Evolutionary conservation across 2,888 invertebrate species (phyloP).

Genomic region (Dorcus parallelipipedus): DNA sequence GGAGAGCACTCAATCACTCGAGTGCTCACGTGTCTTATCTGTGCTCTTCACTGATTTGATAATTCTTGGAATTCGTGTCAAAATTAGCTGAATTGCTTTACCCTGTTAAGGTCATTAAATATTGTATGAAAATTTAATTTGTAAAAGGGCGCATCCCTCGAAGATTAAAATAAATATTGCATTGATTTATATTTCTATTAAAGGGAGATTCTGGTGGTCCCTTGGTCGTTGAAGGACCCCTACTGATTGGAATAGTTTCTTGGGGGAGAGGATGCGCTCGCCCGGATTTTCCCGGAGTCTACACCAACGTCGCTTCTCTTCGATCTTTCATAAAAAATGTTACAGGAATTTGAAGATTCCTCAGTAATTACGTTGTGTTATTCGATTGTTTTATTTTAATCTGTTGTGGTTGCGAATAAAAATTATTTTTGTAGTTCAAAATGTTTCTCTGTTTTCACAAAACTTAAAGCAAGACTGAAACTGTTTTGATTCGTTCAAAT

Average conservation of each 20-base stretch:
- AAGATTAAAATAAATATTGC: too few relatives aligned
- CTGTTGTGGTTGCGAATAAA: not conserved
- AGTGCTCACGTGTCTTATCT: too few relatives aligned
- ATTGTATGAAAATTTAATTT: too few relatives aligned
- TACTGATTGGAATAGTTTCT: constrained; percentile 67
- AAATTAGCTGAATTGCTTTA: too few relatives aligned
- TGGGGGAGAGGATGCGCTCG: constrained; percentile 87
- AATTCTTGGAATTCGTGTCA: too few relatives aligned
- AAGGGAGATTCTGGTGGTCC: constrained; percentile 32
- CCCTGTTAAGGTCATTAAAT: too few relatives aligned
- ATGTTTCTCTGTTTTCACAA: not conserved
- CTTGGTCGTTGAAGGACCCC: constrained; percentile 19
- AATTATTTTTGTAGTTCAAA: not conserved
- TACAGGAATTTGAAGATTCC: constrained; percentile 23
- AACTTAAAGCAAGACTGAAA: not conserved
- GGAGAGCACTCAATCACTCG: too few relatives aligned
- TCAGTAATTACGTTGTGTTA: not conserved
- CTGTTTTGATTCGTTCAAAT: too few relatives aligned
- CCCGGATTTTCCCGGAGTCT: constrained; percentile 78
- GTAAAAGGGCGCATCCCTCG: too few relatives aligned
- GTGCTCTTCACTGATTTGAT: too few relatives aligned
- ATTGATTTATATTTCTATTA: not conserved
- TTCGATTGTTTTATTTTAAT: not conserved
- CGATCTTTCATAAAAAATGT: constrained; percentile 64
- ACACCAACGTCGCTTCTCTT: constrained; percentile 74